Conservation (phyloP, 2,888 invertebrate genomes). For the Chrysolina americana region DNA sequence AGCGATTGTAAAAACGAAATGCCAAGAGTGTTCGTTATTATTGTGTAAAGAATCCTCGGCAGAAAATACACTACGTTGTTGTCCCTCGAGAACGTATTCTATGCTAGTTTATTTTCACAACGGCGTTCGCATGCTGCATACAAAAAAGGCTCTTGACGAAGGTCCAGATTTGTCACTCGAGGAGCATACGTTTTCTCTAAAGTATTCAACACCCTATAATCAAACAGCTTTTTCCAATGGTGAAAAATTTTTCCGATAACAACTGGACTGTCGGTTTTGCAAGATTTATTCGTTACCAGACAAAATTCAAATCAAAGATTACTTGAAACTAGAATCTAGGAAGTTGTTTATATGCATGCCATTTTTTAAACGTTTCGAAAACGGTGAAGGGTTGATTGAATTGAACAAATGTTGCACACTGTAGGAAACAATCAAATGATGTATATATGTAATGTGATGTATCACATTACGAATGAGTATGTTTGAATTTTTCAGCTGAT, state of each 20-base stretch:
- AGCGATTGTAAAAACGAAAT: conserved; percentile 31
- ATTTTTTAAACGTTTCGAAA: no score
- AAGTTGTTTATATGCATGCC: no score
- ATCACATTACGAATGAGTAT: no score
- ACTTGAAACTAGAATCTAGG: background rate
- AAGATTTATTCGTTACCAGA: background rate
- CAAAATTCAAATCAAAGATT: background rate
- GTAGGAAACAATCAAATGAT: no score
- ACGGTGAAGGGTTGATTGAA: no score
- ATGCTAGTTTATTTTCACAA: conserved; percentile 57
- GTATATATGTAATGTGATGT: no score
- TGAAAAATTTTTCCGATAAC: conserved; percentile 27
- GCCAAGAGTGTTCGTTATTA: conserved; percentile 39
- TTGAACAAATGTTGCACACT: no score
- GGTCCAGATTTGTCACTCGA: conserved; percentile 57
- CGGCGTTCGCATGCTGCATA: conserved; percentile 55
- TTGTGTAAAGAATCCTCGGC: conserved; percentile 47
- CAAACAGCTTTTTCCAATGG: conserved; percentile 40
- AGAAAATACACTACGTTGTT: conserved; percentile 55
- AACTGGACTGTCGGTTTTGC: background rate
- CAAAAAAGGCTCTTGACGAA: conserved; percentile 56
- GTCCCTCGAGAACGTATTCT: conserved; percentile 53
- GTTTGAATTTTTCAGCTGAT: no score
- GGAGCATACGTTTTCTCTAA: conserved; percentile 53
- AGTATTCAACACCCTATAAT: conserved; percentile 51